Base-by-base conservation (phyloP, 2,113 vertebrate genomes). In the Hypocryptadius cinnamomeus region DNA sequence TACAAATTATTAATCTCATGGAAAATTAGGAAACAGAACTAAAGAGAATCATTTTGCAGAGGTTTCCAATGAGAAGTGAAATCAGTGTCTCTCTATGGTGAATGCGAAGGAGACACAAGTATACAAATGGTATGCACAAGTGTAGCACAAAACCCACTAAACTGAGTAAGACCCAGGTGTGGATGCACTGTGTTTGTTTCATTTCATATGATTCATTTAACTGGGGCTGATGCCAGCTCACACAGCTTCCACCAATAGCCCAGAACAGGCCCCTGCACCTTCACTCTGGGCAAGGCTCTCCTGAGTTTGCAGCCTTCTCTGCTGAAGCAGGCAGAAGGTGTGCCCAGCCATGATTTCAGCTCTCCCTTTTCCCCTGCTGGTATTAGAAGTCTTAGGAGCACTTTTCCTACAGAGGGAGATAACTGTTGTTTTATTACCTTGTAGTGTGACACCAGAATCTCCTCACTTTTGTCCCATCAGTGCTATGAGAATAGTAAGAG, bases 1-100 rank as follows among this genome's bases (percentile, higher is more conserved):
- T 85, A 73, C 20, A 76, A 54, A 92, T 65, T 57, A 82, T n/a
- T 87, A 57, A 83, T 8, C 8, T 1, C 42, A 44, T 3, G 14
- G n/a, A 42, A 94, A 92, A 78, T 78, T 59, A 93, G 61, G 84
- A 95, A 94, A 84, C 30, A 92, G 37, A 95, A 79, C 27, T 39
- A 87, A 69, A 61, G 39, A 66, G 35, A 87, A 51, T 59, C 2
- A 68, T 59, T 93, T 83, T 68, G 76, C 59, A 77, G 10, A 79
- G 17, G 16, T 85, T 94, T 82, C 53, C 50, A 84, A 3, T 51
- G 73, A 50, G 40, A 84, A 50, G 35, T 48, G 57, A 90, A 71
- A 84, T 66, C 45, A 56, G 19, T 9, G 20, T n/a, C 10, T 50
- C 42, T 42, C 47, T 27, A 24, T 24, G 53, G 42, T 7, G 21